Evolutionary conservation across 2,888 invertebrate genomes (phyloP), one percentile per base, ranked within the genome.

Genomic region (Apocheima hispidaria): DNA sequence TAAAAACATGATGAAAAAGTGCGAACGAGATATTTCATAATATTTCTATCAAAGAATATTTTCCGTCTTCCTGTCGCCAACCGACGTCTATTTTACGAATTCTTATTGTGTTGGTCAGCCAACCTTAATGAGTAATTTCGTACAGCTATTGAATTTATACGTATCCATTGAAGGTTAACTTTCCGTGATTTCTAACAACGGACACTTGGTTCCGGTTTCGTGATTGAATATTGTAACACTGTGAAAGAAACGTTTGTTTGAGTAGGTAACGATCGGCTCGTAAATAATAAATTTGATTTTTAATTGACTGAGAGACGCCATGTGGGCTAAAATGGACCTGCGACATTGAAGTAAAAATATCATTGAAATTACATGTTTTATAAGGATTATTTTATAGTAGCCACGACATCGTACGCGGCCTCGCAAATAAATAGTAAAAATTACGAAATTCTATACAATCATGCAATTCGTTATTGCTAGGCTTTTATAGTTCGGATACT

Each of bases 121-220:
- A 18, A 16, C 10, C 26, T 43, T 28, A 28, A 33, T 30, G 33
- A 33, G 30, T 33, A 46, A 46, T 33, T 46, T n/a, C 12, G 30
- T 30, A 44, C 26, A 26, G 16, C 28, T 6, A 46, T 46, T 33
- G 30, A 33, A 18, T 46, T 46, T 20, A n/a, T 18, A n/a, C 46
- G 18, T n/a, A 10, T 46, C 30, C 18, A 20, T 18, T 5, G 12
- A 33, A 46, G 18, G 30, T 12, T 18, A 46, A 12, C 30, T 12
- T 46, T 30, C 7, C 46, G 5, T 46, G 60, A 63, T 68, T 69
- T 65, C 65, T 54, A 56, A 60, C 60, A 63, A 60, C 66, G 60
- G 33, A n/a, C 10, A 16, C 14, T 48, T 18, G 16, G 43, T 43
- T 46, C 12, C 46, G 30, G 46, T 10, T 33, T 30, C 20, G 6